Evolutionary conservation across 2,888 invertebrate genomes (phyloP), one percentile per base, ranked within the genome.

Genomic region (Phorcus lineatus): DNA sequence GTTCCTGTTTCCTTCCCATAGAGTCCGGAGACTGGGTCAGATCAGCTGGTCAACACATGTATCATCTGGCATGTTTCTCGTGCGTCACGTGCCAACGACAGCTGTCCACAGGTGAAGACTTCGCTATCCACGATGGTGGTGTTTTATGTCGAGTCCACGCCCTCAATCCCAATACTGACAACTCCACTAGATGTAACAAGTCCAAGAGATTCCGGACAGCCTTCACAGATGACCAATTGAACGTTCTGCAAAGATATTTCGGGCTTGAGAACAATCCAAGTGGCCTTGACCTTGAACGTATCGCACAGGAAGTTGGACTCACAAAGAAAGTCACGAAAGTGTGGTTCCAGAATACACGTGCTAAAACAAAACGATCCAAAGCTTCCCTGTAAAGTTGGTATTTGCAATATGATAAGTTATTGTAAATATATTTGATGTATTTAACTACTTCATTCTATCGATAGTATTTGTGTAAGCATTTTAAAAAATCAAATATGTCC

Each of bases 1-100:
- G 40, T 19, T 70, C 70, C 36, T 70, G 70, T 70, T 36, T 40
- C 11, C 40, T 31, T 11, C 19, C 40, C 19, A 19, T 70, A 17
- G 36, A 36, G 70, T 70, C 70, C 9, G 70, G 70, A 70, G 99
- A 99, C 94, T 99, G 99, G 99, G 99, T 99, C 90, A 95, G 99
- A 84, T 96, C 98, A 92, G 99, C 99, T 54, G 95, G 97, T 78
- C 97, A 97, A 91, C 86, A 90, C 80, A 97, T 99, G 53, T 99
- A 98, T 94, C 99, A 99, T 94, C 95, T 99, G 93, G 99, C 99
- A 74, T 99, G 99, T 94, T 99, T 99, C 94, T 98, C 99, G 28
- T 99, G 99, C 94, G 98, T 99, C 93, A 97, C 97, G 82, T 94
- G 94, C 85, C 93, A 93, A 85, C 85, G 93, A 78, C 93, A 93